phyloP scores from a whole-genome alignment of 2,797 vertebrate species.

The Paedocypris micromegethes region DNA sequence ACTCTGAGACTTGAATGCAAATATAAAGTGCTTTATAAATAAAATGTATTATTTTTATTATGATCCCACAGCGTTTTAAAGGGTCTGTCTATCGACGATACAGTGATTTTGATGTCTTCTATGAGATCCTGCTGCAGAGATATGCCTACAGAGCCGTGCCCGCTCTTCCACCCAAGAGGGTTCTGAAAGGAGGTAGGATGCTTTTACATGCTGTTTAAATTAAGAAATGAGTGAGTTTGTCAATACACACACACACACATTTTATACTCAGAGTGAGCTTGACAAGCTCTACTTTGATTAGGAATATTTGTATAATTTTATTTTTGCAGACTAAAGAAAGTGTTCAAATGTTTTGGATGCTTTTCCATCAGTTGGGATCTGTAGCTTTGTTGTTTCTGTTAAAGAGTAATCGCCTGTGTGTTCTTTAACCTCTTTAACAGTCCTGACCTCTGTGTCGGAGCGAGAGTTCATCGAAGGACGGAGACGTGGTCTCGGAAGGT shows the following conservation, averaged over 20 bases:
- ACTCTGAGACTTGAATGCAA: too few relatives aligned
- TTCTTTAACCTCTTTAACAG: conserved; percentile 42
- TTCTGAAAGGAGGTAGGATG: conserved; percentile 84
- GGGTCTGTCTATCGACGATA: conserved; percentile 88
- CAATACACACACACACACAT: conserved; percentile 17
- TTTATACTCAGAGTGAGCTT: conserved; percentile 10
- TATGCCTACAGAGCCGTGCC: conserved; percentile 93
- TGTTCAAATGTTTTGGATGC: conserved; percentile 12
- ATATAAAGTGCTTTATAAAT: too few relatives aligned
- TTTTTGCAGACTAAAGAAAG: conserved; percentile 23
- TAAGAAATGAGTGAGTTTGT: neutral
- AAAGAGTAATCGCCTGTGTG: conserved; percentile 28
- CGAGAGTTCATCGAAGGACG: conserved; percentile 92
- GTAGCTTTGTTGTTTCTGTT: conserved; percentile 9
- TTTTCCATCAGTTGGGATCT: neutral
- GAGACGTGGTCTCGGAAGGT: conserved; percentile 82
- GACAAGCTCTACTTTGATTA: conserved; percentile 4
- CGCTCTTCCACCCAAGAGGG: conserved; percentile 87
- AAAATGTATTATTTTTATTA: neutral
- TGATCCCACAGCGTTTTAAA: conserved; percentile 73
- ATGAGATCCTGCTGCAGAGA: conserved; percentile 87
- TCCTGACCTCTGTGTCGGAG: conserved; percentile 74
- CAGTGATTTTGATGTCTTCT: conserved; percentile 94
- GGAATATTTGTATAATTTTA: conserved; percentile 4
- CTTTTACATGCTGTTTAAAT: conserved; percentile 16